These are phyloP conservation scores for Rhopalosiphum padi DNA, from an alignment of 1,140 invertebrate species.

Conservation along the genomic window DNA sequence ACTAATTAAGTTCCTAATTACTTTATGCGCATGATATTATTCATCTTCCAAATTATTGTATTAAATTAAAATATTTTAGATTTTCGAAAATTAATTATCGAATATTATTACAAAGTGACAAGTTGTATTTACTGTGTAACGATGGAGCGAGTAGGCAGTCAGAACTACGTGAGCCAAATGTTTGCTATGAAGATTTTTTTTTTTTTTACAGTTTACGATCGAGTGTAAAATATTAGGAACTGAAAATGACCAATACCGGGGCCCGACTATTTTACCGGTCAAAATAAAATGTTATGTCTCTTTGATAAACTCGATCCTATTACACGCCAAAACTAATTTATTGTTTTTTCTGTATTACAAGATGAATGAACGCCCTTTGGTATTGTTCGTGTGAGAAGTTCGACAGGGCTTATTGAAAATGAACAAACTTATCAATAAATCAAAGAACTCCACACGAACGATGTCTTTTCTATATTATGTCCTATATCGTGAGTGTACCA, in stretches of 20 bases:
- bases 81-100: not conserved
- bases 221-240: not conserved
- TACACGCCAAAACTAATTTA: not conserved
- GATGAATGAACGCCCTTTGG: not conserved
- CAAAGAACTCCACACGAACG: not conserved
- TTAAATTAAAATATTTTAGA: not conserved
- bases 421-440: not conserved
- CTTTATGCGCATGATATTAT: too few species aligned
- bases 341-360: not conserved
- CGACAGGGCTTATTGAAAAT: not conserved
- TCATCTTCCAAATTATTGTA: too few species aligned
- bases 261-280: not conserved
- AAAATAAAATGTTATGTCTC: slow-evolving; percentile 5
- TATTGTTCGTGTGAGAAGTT: slow-evolving; percentile 3
- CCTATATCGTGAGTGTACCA: not conserved
- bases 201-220: not conserved
- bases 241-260: not conserved
- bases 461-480: not conserved
- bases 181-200: not conserved
- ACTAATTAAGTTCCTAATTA: not conserved
- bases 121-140: not conserved
- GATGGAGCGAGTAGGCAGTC: not conserved
- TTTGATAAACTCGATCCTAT: not conserved
- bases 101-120: not conserved
- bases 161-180: not conserved